Percentiles rank a stretch among this genome's conserved stretches.
Conservation (phyloP, 2,888 invertebrate genomes). For the Pandemis corylana region DNA sequence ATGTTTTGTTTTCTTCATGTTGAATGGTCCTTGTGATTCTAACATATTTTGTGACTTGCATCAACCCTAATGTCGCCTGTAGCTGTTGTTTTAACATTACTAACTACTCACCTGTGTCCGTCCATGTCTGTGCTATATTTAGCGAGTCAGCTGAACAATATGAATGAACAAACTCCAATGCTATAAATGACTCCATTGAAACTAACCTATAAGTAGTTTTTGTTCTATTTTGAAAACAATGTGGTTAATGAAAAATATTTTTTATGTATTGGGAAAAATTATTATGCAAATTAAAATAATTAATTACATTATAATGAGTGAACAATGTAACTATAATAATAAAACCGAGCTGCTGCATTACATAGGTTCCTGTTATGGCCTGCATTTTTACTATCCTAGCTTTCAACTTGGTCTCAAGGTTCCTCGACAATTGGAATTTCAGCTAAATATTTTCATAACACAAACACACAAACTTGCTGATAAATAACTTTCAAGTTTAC, state of each 20-base stretch:
- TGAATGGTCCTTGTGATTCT: slow-evolving; percentile 85
- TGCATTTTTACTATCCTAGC: neutral
- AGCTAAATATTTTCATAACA: slow-evolving; percentile 10
- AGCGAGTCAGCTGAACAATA: slow-evolving; percentile 45
- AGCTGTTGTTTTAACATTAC: slow-evolving; percentile 56
- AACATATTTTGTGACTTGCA: slow-evolving; percentile 60
- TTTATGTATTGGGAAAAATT: neutral
- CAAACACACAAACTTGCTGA: neutral
- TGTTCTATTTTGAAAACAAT: neutral
- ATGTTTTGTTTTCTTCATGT: slow-evolving; percentile 73
- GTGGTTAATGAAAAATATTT: neutral
- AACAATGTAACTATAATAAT: neutral
- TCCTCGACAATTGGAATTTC: slow-evolving; percentile 14
- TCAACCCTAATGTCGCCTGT: slow-evolving; percentile 46
- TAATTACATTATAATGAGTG: neutral
- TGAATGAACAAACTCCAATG: slow-evolving; percentile 36
- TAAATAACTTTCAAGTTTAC: neutral
- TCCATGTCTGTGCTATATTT: slow-evolving; percentile 43
- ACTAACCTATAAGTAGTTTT: slow-evolving; percentile 28
- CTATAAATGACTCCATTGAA: slow-evolving; percentile 13
- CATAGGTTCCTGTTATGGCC: neutral
- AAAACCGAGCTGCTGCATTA: too few relatives aligned
- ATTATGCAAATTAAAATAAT: neutral
- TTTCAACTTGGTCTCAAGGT: slow-evolving; percentile 5
- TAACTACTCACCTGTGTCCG: slow-evolving; percentile 49